Base-by-base conservation (phyloP, 1,140 invertebrate genomes). In the Drosophila murphyi region DNA sequence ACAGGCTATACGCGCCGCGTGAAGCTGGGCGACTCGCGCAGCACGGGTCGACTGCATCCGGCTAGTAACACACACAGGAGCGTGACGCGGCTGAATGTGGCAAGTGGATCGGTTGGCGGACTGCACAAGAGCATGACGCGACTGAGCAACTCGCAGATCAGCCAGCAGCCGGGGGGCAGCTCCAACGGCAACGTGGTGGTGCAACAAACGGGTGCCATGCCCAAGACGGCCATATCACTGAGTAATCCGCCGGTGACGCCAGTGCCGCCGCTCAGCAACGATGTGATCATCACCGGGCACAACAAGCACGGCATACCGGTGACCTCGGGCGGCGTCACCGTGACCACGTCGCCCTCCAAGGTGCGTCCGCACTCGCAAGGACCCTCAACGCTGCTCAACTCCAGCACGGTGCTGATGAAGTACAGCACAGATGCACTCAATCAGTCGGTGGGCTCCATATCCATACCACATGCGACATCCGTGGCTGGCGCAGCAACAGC, bases 101-200 rank as follows among this genome's bases (percentile, higher is more conserved):
- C 94, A 56, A 94, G 94, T 41, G 95, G 96, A 20, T 96, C 96
- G 4, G 95, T 96, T 12, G 95, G 95, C 6, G 96, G 96, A n/a
- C 93, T 96, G 1, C 96, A 96, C 88, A 96, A 96, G 88, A 96
- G 96, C 87, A 96, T 96, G 96, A 96, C 96, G n/a, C 93, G 96
- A 43, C 92, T 96, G 45, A 96, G 95, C 70, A 96, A 95, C 5
- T 96, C 95, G 56, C 95, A 96, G 83, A 95, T 96, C 63, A 94
- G 94, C 82, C 90, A 92, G 47, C 87, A 91, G 32, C 86, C 91
- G 0, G 80, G 80, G 0, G 87, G 87, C 41, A 91, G 67, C 20
- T 92, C 91, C 39, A 92, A 92, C 35, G 76, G 91, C 3, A 92
- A 92, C 51, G 85, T 92, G 34, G 75, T 91, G 7, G 85, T 82